Conservation (phyloP, 2,113 vertebrate genomes). For the Ellobius talpinus region DNA sequence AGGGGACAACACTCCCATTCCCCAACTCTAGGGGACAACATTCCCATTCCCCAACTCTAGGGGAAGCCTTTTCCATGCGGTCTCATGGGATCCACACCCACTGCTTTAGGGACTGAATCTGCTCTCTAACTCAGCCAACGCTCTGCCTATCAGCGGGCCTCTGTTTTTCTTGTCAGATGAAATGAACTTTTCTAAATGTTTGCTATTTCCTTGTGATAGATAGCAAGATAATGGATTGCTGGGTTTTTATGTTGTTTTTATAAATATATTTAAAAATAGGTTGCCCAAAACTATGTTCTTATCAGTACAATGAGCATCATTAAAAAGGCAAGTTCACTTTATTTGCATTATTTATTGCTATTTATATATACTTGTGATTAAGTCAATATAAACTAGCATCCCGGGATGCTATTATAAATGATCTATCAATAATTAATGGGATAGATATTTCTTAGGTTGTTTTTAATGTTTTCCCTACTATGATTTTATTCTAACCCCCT, state of each 20-base stretch:
- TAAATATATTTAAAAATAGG: constrained; percentile 10
- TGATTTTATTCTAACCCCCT: background rate
- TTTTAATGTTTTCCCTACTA: background rate
- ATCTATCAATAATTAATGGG: background rate
- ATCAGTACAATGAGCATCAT: background rate
- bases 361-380: constrained; percentile 25
- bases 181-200: background rate
- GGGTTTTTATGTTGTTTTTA: background rate
- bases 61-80: background rate
- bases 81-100: background rate
- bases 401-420: background rate
- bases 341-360: background rate
- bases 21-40: no score
- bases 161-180: background rate
- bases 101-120: background rate
- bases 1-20: no score
- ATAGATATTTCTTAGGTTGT: background rate
- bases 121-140: background rate
- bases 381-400: background rate
- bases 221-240: background rate
- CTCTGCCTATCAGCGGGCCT: background rate
- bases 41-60: background rate
- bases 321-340: background rate
- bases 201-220: background rate
- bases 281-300: background rate